A percentile compares a stretch with the other conserved stretches of the same genome.
These are phyloP conservation scores for Ophion ventricosus DNA, from an alignment of 2,888 invertebrate genomes.

Conservation along the genomic window DNA sequence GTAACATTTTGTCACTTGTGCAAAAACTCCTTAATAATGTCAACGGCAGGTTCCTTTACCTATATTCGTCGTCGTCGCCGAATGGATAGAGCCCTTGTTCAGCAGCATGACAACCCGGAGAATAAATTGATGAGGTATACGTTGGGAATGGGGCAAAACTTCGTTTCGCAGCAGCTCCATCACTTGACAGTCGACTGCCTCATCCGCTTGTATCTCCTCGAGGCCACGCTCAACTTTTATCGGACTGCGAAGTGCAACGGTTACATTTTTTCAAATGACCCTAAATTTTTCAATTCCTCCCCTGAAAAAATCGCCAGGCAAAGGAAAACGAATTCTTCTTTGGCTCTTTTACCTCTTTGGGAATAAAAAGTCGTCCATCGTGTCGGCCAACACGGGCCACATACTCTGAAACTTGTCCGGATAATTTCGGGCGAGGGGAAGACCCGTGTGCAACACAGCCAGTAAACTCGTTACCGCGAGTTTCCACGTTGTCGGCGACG, in stretches of 20 bases:
- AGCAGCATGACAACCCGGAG: constrained; percentile 92
- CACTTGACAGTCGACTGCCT: constrained; percentile 92
- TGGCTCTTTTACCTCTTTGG: constrained; percentile 87
- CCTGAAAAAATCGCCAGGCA: constrained; percentile 2
- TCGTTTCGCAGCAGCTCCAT: constrained; percentile 92
- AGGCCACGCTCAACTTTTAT: constrained; percentile 84
- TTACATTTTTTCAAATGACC: background rate
- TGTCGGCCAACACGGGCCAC: constrained; percentile 94
- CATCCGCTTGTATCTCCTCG: constrained; percentile 87
- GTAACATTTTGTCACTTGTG: no score
- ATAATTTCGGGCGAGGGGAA: constrained; percentile 93
- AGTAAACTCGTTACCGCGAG: constrained; percentile 91
- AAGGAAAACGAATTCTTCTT: background rate
- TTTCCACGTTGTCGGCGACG: constrained; percentile 93
- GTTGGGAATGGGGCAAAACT: constrained; percentile 91
- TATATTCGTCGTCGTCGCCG: constrained; percentile 87
- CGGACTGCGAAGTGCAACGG: constrained; percentile 76
- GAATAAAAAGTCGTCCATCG: constrained; percentile 96
- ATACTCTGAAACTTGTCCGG: constrained; percentile 90
- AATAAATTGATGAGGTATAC: constrained; percentile 92
- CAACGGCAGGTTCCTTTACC: constrained; percentile 73
- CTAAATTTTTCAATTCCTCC: background rate
- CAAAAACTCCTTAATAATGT: no score
- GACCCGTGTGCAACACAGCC: constrained; percentile 91
- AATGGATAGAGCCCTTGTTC: constrained; percentile 94